Percentiles rank a stretch among this genome's conserved stretches.
These are phyloP conservation scores for Lacerta bilineata DNA, from an alignment of 2,797 vertebrate species.

Conservation along the genomic window DNA sequence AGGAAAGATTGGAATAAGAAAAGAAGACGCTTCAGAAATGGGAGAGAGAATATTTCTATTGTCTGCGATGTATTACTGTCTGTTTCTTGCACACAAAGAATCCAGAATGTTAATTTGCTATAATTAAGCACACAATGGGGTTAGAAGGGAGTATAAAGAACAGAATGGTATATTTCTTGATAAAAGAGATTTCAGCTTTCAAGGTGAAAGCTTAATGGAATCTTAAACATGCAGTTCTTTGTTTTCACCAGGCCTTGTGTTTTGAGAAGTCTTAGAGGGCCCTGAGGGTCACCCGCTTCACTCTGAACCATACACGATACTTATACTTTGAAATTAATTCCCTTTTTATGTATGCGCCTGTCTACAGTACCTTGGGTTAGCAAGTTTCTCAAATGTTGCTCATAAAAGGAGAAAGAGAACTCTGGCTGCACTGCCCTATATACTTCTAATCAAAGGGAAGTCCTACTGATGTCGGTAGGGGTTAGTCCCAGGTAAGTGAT, in stretches of 20 bases:
- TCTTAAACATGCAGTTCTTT: constrained; percentile 3
- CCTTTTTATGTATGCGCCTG: neutral
- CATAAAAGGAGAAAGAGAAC: neutral
- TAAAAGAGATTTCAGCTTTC: constrained; percentile 30
- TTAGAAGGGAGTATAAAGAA: constrained; percentile 24
- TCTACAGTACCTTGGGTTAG: neutral
- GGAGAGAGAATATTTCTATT: neutral
- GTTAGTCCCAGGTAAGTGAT: neutral
- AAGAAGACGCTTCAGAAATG: neutral
- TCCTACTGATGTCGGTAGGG: neutral
- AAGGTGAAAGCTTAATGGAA: constrained; percentile 44
- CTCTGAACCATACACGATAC: constrained; percentile 22
- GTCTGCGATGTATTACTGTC: constrained; percentile 1
- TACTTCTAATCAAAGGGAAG: neutral
- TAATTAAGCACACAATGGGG: constrained; percentile 1
- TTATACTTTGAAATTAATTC: constrained; percentile 1
- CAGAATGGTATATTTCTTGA: constrained; percentile 8
- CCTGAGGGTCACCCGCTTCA: constrained; percentile 8
- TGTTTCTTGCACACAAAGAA: constrained; percentile 12
- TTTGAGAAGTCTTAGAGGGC: neutral
- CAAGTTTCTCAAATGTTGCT: neutral
- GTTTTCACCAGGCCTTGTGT: neutral
- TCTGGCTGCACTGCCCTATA: neutral
- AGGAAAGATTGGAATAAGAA: constrained; percentile 46
- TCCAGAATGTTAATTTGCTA: constrained; percentile 1